These are phyloP conservation scores for Spongia lamella DNA, from an alignment of 37 sponge, comb jelly and placozoan species.

Conservation along the genomic window DNA sequence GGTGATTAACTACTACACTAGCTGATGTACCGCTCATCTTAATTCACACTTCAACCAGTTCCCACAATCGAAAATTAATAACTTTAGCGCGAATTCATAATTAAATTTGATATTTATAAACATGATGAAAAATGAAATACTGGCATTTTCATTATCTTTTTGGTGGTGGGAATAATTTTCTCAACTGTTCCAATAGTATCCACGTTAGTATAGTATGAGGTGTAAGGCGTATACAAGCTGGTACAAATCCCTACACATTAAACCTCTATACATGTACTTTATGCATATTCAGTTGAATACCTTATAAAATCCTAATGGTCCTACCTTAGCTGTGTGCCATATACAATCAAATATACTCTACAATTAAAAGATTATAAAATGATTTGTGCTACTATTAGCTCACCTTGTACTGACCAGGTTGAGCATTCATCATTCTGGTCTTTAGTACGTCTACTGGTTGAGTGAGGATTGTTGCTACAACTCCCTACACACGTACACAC, in stretches of 20 bases:
- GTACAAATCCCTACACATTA: slow-evolving; percentile 70
- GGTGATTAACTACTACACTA: too few relatives aligned
- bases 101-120: too few relatives aligned
- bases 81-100: too few relatives aligned
- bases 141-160: neutral
- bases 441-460: slow-evolving; percentile 94
- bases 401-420: slow-evolving; percentile 61
- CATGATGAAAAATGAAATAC: too few relatives aligned
- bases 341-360: slow-evolving; percentile 52
- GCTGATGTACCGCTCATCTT: too few relatives aligned
- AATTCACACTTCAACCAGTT: too few relatives aligned
- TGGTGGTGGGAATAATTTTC: slow-evolving; percentile 60
- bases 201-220: slow-evolving; percentile 91
- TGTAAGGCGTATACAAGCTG: slow-evolving; percentile 84
- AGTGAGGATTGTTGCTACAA: slow-evolving; percentile 80
- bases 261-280: neutral
- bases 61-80: too few relatives aligned
- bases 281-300: slow-evolving; percentile 33
- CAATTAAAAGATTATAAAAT: neutral
- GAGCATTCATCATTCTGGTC: slow-evolving; percentile 89
- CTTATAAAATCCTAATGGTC: slow-evolving; percentile 89
- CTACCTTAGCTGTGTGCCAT: slow-evolving; percentile 68
- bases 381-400: neutral
- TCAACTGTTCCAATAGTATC: slow-evolving; percentile 81
- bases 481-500: slow-evolving; percentile 35